Evolutionary conservation across 2,797 vertebrate genomes (phyloP).

Genomic region (Propithecus deckenii): DNA sequence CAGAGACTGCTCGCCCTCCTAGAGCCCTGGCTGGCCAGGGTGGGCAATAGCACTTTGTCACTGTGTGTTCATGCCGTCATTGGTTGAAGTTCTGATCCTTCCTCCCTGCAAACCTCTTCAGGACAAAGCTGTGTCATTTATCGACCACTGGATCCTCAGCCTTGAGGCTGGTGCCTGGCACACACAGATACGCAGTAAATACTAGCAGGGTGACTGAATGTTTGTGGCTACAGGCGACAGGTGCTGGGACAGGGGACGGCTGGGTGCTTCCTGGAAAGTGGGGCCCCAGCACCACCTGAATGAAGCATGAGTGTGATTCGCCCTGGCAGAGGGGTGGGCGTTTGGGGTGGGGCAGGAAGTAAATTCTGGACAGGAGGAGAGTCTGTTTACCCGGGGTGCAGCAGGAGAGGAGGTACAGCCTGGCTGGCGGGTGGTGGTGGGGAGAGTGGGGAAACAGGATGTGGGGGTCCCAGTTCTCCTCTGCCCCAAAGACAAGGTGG

Average conservation of each 20-base stretch:
- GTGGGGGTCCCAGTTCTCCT: not conserved
- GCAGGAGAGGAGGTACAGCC: not conserved
- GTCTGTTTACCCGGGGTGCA: not conserved
- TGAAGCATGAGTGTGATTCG: not conserved
- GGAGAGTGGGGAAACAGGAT: not conserved
- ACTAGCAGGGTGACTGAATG: not conserved
- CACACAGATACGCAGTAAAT: not conserved
- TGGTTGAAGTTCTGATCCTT: not conserved
- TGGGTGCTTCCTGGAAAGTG: not conserved
- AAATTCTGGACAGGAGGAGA: not conserved
- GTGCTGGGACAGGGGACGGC: not conserved
- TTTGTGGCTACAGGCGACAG: not conserved
- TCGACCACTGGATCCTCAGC: not conserved
- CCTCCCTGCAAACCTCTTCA: not conserved
- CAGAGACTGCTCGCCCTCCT: not conserved
- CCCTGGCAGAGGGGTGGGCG: not conserved
- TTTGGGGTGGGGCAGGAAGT: not conserved
- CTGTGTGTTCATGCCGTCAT: not conserved
- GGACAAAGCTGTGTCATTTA: not conserved
- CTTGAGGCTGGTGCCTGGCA: not conserved
- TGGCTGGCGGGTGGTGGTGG: not conserved
- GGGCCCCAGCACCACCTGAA: not conserved
- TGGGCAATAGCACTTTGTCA: not conserved
- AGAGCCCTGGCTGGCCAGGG: fast-evolving
- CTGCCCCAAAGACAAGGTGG: not conserved